Evolutionary conservation across 30 jellyfish, hydroid and myxozoan genomes (phyloP), one percentile per base, ranked within the genome.

Genomic region (Aurelia sp.): DNA sequence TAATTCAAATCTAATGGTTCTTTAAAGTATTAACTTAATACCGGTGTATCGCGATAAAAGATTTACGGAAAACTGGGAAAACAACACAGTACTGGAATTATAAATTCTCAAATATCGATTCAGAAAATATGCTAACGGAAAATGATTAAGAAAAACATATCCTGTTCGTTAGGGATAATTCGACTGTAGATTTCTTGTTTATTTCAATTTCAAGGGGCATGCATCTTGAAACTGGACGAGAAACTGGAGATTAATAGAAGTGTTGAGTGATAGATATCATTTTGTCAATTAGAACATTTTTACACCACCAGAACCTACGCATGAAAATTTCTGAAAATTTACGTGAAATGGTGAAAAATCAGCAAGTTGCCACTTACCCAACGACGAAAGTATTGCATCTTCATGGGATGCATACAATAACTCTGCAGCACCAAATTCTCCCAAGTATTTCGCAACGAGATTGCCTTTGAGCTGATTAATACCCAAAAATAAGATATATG

Each of bases 401-500:
- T 96, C 99, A 22, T 97, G 79, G 21, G 91, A 81, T 63, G 89
- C 93, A 76, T 90, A 87, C 19, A 85, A 87, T 53, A 71, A 44
- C 64, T 96, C 99, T n/a, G 99, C 98, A 35, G 99, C 99, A 50
- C 99, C 99, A 82, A 96, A 96, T 16, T 90, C 88, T 38, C 96
- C 99, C 57, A 91, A 97, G 76, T 96, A 90, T 70, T 84, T 96
- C 52, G 99, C 98, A n/a, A 96, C 97, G 58, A 96, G 81, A 61
- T 78, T 76, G 13, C 86, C 92, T 59, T 78, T 76, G 9, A 52
- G 68, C 20, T 75, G 74, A 40, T 91, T 91, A 47, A 86, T 81
- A 57, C 98, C 93, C 63, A 96, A 87, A 78, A 96, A 96, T 62
- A 96, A 64, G 24, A 86, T 96, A 59, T 96, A 90, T 21, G 97